phyloP scores from a whole-genome alignment of 2,113 vertebrate genomes.

The Chauna torquata region DNA sequence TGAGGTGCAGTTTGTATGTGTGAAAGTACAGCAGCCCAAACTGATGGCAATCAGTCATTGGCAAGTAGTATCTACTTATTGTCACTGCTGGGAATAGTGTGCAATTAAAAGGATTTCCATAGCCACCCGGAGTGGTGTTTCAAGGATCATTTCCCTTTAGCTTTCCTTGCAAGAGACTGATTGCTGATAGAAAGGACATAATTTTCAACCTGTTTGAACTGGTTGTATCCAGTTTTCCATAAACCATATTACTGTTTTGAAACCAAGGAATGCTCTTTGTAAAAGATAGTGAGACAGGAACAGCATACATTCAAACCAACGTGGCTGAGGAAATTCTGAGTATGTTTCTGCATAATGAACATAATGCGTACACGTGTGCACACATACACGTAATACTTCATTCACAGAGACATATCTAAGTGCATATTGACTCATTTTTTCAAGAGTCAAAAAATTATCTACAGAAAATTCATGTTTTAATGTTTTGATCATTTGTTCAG shows the following conservation, averaged over 20 bases:
- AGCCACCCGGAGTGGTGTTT: slow-evolving; percentile 32
- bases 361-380: not conserved
- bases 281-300: not conserved
- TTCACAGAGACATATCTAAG: too few relatives aligned
- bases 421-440: not conserved
- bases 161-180: slow-evolving; percentile 49
- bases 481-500: not conserved
- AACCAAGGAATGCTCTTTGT: slow-evolving; percentile 34
- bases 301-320: not conserved
- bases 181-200: slow-evolving; percentile 39
- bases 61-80: not conserved
- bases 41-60: slow-evolving; percentile 7
- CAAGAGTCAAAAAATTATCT: not conserved
- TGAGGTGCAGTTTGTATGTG: not conserved
- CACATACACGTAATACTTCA: not conserved
- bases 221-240: not conserved
- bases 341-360: not conserved
- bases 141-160: slow-evolving; percentile 69
- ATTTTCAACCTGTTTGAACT: slow-evolving; percentile 5
- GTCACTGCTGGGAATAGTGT: slow-evolving; percentile 9
- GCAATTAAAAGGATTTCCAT: slow-evolving; percentile 39
- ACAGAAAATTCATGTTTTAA: not conserved
- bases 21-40: not conserved
- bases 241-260: slow-evolving; percentile 11
- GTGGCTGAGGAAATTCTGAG: not conserved